phyloP scores from a whole-genome alignment of 2,113 vertebrate species.

The Plecturocebus donacophilus region DNA sequence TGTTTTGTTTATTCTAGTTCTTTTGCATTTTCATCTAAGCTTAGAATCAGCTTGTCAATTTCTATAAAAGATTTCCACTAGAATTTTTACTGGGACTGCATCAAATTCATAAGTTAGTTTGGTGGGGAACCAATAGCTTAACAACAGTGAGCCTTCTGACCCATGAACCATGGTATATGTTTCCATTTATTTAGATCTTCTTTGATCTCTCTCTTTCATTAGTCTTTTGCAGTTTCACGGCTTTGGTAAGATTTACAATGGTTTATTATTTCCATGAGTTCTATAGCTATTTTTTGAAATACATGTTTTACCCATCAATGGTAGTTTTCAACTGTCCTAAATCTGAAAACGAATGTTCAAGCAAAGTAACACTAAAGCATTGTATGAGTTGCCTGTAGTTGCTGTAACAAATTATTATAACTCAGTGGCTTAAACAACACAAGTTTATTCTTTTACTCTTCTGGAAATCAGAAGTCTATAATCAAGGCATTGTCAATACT shows the following conservation, averaged over 20 bases:
- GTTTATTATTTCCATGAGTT: neutral
- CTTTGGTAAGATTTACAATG: conserved; percentile 25
- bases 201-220: conserved; percentile 28
- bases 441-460: neutral
- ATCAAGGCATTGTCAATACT: neutral
- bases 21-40: conserved; percentile 29
- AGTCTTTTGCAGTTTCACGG: conserved; percentile 24
- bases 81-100: neutral
- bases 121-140: neutral
- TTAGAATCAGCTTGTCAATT: neutral
- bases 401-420: neutral
- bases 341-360: conserved; percentile 33
- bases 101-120: neutral
- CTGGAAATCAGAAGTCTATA: neutral
- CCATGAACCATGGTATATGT: neutral
- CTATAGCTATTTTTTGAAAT: neutral
- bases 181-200: neutral
- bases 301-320: neutral
- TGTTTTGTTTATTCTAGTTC: neutral
- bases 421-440: conserved; percentile 5
- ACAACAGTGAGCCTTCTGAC: conserved; percentile 19
- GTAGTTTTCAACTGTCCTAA: conserved; percentile 18
- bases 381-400: conserved; percentile 25
- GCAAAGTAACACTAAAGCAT: neutral
- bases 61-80: neutral